Evolutionary conservation across 2,888 invertebrate species (phyloP).

Genomic region (Augochlorella aurata): DNA sequence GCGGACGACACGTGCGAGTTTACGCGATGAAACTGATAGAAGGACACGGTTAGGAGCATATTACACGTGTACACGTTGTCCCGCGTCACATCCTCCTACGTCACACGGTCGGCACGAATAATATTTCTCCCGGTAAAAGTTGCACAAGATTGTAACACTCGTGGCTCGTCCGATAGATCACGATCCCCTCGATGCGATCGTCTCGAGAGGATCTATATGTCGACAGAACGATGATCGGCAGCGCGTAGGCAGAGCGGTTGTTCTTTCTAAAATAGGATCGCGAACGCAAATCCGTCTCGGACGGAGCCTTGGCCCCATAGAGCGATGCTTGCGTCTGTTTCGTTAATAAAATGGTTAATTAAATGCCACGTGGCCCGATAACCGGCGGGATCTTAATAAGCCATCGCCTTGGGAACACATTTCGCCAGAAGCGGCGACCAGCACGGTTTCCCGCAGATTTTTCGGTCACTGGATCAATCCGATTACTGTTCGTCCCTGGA

Average conservation of each 20-base stretch:
- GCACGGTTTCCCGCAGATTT: too few relatives aligned
- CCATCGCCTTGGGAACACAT: slow-evolving; percentile 18
- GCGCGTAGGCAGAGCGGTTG: slow-evolving; percentile 11
- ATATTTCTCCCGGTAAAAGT: slow-evolving; percentile 12
- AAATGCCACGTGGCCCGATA: slow-evolving; percentile 11
- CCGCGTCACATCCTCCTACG: slow-evolving; percentile 28
- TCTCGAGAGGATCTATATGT: not conserved
- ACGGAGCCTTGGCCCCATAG: slow-evolving; percentile 60
- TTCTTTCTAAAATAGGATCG: slow-evolving; percentile 57
- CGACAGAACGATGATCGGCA: slow-evolving; percentile 20
- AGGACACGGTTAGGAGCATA: slow-evolving; percentile 12
- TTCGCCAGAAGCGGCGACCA: not conserved
- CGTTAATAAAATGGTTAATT: slow-evolving; percentile 61
- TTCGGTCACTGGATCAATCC: too few relatives aligned
- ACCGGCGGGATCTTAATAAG: slow-evolving; percentile 25
- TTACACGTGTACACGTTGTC: slow-evolving; percentile 32
- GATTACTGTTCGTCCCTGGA: too few relatives aligned
- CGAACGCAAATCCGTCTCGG: slow-evolving; percentile 41
- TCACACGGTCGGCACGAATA: slow-evolving; percentile 10
- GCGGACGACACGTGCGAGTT: slow-evolving; percentile 35
- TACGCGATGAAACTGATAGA: slow-evolving; percentile 12
- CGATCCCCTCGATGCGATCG: not conserved
- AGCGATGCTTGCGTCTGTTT: slow-evolving; percentile 36
- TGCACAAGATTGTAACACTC: not conserved
- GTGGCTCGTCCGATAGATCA: not conserved